Evolutionary conservation across 2,797 vertebrate species (phyloP).

Genomic region (Falco biarmicus): DNA sequence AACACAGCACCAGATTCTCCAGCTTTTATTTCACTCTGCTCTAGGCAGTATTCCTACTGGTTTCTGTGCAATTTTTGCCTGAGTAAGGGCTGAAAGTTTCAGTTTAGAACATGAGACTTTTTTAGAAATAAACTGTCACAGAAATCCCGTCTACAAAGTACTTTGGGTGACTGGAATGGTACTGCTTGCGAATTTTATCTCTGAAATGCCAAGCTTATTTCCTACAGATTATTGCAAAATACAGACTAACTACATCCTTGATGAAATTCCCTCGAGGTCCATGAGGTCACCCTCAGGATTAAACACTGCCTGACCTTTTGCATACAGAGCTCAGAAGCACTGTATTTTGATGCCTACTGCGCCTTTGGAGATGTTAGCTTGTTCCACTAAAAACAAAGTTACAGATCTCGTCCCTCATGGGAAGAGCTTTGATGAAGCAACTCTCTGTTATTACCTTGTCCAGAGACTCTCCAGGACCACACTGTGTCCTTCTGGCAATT

Average conservation of each 20-base stretch:
- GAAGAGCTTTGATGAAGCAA: conserved; percentile 39
- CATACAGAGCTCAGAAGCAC: neutral
- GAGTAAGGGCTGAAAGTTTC: conserved; percentile 40
- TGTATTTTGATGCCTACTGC: neutral
- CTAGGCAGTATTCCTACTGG: conserved; percentile 28
- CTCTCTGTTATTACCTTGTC: conserved; percentile 22
- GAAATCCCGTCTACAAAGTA: conserved; percentile 27
- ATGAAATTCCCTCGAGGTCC: conserved; percentile 37
- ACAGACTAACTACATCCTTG: conserved; percentile 23
- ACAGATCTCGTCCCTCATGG: neutral
- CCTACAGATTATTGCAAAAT: conserved; percentile 50
- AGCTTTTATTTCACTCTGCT: conserved; percentile 49
- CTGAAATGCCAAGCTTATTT: conserved; percentile 50
- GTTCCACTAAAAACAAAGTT: conserved; percentile 57
- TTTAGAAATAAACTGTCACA: conserved; percentile 21
- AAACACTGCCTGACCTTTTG: conserved; percentile 30
- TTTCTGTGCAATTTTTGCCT: conserved; percentile 22
- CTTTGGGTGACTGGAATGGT: neutral
- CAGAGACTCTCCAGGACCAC: neutral
- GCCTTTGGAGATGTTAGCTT: neutral
- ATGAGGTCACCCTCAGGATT: conserved; percentile 24
- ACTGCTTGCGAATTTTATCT: conserved; percentile 24
- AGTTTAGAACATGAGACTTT: neutral
- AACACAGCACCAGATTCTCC: conserved; percentile 44
- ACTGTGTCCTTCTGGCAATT: conserved; percentile 6